phyloP scores from a whole-genome alignment of 2,888 invertebrate species.

The Conops quadrifasciatus region DNA sequence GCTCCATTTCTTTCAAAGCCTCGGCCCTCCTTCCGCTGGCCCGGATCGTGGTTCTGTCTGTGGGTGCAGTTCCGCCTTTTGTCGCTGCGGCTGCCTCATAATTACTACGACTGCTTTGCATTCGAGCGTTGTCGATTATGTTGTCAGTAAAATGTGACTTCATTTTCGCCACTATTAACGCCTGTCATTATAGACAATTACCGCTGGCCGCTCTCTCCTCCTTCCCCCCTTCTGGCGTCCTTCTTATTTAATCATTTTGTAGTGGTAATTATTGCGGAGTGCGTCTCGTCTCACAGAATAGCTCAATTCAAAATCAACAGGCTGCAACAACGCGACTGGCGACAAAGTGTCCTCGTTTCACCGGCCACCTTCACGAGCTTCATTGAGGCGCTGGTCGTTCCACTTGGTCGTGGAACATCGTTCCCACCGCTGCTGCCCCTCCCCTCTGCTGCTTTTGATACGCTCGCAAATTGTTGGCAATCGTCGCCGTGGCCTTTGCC shows the following conservation, averaged over 20 bases:
- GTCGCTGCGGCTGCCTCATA: background rate
- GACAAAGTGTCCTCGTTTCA: background rate
- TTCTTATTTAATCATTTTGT: background rate
- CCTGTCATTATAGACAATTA: constrained; percentile 30
- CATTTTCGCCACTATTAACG: constrained; percentile 32
- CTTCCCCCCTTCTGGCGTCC: background rate
- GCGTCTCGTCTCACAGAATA: constrained; percentile 6
- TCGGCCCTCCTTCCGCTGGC: too few relatives aligned
- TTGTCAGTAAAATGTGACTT: constrained; percentile 31
- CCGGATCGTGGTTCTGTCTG: too few relatives aligned
- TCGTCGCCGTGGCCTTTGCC: background rate
- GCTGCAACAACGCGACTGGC: background rate
- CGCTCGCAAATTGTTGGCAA: background rate
- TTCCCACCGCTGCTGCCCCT: background rate
- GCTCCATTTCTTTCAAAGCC: background rate
- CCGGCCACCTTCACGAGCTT: constrained; percentile 7
- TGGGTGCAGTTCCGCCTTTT: too few relatives aligned
- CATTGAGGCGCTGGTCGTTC: constrained; percentile 16
- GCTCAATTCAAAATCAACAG: background rate
- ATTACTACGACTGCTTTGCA: background rate
- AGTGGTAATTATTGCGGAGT: background rate
- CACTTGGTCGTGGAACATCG: constrained; percentile 25
- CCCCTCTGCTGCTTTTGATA: background rate
- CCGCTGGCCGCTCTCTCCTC: background rate
- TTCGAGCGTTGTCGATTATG: constrained; percentile 19